These are phyloP conservation scores for Megalopta genalis DNA, from an alignment of 1,140 invertebrate species.

Conservation along the genomic window DNA sequence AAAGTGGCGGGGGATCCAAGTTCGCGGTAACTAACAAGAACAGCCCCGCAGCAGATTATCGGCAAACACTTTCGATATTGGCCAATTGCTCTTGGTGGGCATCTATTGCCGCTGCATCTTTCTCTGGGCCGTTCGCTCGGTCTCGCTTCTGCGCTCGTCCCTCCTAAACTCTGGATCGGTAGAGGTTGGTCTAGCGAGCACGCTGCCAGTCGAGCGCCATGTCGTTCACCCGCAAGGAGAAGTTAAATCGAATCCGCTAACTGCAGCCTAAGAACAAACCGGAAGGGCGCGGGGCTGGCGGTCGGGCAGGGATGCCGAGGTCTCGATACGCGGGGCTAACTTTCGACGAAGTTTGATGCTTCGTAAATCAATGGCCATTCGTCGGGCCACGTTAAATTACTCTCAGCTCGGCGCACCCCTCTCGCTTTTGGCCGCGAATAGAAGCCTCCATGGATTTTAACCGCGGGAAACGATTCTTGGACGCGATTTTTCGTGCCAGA, in stretches of 20 bases:
- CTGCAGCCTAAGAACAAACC: constrained; percentile 71
- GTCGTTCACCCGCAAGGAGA: constrained; percentile 62
- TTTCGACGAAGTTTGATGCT: constrained; percentile 66
- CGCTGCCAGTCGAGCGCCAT: constrained; percentile 51
- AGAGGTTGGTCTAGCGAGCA: constrained; percentile 19
- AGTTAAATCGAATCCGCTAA: constrained; percentile 76
- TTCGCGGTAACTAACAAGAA: constrained; percentile 49
- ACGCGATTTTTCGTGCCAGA: neutral
- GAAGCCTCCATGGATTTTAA: constrained; percentile 2
- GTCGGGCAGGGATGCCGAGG: constrained; percentile 21
- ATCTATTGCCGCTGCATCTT: constrained; percentile 46
- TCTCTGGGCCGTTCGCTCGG: constrained; percentile 45
- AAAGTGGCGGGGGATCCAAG: constrained; percentile 44
- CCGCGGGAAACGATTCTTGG: neutral
- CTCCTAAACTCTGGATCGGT: constrained; percentile 15
- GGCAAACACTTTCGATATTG: constrained; percentile 72
- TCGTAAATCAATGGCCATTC: constrained; percentile 73
- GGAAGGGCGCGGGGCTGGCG: constrained; percentile 31
- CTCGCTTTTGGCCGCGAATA: neutral
- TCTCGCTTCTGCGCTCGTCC: constrained; percentile 23
- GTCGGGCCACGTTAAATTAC: constrained; percentile 70
- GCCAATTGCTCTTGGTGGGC: constrained; percentile 66
- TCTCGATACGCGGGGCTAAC: constrained; percentile 65
- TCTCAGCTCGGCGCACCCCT: constrained; percentile 45
- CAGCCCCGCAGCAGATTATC: constrained; percentile 59